Conservation (phyloP, 2,113 vertebrate species). For the Tetrao urogallus region DNA sequence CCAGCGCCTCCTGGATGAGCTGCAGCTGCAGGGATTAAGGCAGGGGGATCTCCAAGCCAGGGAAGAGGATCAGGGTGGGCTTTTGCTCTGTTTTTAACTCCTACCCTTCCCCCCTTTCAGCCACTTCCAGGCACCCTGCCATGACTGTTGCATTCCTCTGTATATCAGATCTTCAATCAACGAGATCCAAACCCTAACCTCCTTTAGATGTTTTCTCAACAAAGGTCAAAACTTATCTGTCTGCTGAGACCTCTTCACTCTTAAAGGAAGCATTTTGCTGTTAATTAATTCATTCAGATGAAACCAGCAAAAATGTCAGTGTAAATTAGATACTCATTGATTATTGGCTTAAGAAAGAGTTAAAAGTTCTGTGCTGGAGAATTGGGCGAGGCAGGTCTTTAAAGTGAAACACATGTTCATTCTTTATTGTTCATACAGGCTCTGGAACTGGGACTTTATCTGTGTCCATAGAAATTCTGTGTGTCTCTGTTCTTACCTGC, state of each 20-base stretch:
- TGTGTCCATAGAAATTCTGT: background rate
- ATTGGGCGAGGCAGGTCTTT: slow-evolving; percentile 65
- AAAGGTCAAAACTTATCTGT: slow-evolving; percentile 76
- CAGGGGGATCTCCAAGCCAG: background rate
- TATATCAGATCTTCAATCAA: slow-evolving; percentile 28
- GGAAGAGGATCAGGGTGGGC: background rate
- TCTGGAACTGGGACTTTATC: background rate
- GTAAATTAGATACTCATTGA: slow-evolving; percentile 79
- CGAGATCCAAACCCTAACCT: slow-evolving; percentile 40
- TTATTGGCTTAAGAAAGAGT: slow-evolving; percentile 76
- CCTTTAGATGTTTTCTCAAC: slow-evolving; percentile 62
- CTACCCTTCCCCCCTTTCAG: background rate
- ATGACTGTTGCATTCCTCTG: background rate
- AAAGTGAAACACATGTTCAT: background rate
- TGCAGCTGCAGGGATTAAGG: slow-evolving; percentile 40
- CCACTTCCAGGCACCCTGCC: background rate
- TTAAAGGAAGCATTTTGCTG: slow-evolving; percentile 66
- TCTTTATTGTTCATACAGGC: background rate
- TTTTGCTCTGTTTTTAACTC: background rate
- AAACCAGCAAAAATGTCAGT: slow-evolving; percentile 78
- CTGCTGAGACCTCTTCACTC: slow-evolving; percentile 8
- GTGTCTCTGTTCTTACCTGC: background rate
- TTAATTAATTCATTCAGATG: slow-evolving; percentile 78
- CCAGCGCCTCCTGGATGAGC: background rate
- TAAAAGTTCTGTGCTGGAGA: slow-evolving; percentile 64